These are phyloP conservation scores for Acleris emargana DNA, from an alignment of 2,888 invertebrate genomes.

Conservation along the genomic window DNA sequence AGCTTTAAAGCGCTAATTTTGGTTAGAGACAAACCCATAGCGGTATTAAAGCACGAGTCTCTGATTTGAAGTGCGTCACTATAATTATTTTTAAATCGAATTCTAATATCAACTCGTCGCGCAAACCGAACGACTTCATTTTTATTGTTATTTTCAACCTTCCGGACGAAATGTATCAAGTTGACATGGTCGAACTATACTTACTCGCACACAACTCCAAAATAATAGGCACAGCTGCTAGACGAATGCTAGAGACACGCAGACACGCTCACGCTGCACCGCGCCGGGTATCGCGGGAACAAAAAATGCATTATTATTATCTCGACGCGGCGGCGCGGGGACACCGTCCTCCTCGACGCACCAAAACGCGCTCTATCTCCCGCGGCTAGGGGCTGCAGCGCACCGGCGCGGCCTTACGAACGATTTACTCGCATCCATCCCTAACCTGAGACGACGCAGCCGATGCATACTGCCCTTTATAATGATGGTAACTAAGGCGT, in stretches of 20 bases:
- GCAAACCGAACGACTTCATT: constrained; percentile 64
- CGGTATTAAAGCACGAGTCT: constrained; percentile 10
- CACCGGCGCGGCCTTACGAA: constrained; percentile 42
- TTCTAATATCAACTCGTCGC: constrained; percentile 69
- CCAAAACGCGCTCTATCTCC: constrained; percentile 50
- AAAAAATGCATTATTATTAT: constrained; percentile 82
- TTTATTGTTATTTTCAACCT: constrained; percentile 52
- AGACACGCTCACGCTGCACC: constrained; percentile 65
- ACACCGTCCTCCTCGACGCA: constrained; percentile 43
- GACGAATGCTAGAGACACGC: constrained; percentile 62
- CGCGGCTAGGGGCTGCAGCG: constrained; percentile 40
- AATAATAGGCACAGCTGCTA: constrained; percentile 82
- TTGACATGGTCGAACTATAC: constrained; percentile 48
- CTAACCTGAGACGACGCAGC: constrained; percentile 42
- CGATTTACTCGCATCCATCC: constrained; percentile 77
- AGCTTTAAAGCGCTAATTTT: too few species aligned
- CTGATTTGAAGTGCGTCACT: constrained; percentile 24
- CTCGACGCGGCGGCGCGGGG: constrained; percentile 67
- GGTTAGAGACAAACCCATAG: constrained; percentile 13
- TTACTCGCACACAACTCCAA: constrained; percentile 66
- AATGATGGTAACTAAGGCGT: constrained; percentile 41
- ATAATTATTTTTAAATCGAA: constrained; percentile 38
- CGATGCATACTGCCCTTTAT: constrained; percentile 47
- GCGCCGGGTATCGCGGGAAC: constrained; percentile 70
- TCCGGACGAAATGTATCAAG: constrained; percentile 55